Base-by-base conservation (phyloP, 2,888 invertebrate species). In the Acanthococcus lagerstroemiae region DNA sequence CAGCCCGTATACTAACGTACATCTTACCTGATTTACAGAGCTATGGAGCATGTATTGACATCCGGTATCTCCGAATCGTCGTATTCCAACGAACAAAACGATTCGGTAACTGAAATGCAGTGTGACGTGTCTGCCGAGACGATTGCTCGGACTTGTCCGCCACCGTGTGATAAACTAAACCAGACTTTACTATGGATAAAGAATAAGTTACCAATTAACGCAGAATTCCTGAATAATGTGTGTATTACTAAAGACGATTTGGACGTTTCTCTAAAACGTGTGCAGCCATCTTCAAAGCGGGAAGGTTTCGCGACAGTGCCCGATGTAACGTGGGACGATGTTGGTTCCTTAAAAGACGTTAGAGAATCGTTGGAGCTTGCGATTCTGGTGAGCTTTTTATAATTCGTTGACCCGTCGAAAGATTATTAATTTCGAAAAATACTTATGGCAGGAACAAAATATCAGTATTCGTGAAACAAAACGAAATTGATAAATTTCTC, bases 241-340 rank as follows among this genome's bases (percentile, higher is more conserved):
- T 83, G 79, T 67, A 83, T 93, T 17, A 83, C 83, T 48, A 81
- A 87, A 73, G 81, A 83, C 4, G 94, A 95, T 75, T 92, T 91
- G 72, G 74, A 84, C 65, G 80, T 79, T 71, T 94, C 94, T 4
- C 76, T 93, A 25, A 86, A 88, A 74, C 79, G 83, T 65, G 87
- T 94, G 5, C 92, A 93, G 75, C 96, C 96, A 0, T 92, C 93
- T 58, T 88, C 95, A 0, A 95, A 95, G 73, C 81, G 96, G 71
- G 97, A 99, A 80, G 97, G 97, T 57, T 96, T 99, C 77, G 91
- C 92, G 1, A 95, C 95, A 0, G 93, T 99, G 15, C 97, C 99
- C 2, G 93, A 95, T 79, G 92, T 93, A 1, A 91, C 92, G 1
- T 99, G 97, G 97, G 85, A 91, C 45, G 95, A 99, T 79, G 84